Evolutionary conservation across 2,888 invertebrate species (phyloP).

Genomic region (Cremastinae sp.): DNA sequence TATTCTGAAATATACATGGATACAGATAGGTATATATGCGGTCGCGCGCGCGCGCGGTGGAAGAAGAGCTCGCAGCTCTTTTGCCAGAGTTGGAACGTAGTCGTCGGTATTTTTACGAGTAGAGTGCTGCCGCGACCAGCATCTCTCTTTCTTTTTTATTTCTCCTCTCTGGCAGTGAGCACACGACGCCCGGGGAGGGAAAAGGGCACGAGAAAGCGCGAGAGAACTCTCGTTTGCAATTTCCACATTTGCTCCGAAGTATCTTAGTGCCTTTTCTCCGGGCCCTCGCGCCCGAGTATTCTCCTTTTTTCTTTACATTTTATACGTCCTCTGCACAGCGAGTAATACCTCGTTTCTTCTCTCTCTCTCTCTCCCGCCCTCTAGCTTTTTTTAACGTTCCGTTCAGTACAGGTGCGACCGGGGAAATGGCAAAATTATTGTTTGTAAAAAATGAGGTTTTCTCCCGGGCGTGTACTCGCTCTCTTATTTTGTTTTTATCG

Average conservation of each 20-base stretch:
- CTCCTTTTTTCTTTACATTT: background rate
- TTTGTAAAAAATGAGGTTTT: background rate
- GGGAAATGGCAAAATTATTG: constrained; percentile 6
- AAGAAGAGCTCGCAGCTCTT: constrained; percentile 49
- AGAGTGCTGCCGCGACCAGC: constrained; percentile 55
- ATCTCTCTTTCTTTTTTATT: constrained; percentile 41
- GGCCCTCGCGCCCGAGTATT: background rate
- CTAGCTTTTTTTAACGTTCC: background rate
- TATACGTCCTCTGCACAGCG: background rate
- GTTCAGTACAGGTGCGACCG: background rate
- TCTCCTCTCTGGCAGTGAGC: constrained; percentile 7
- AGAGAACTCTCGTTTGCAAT: constrained; percentile 42
- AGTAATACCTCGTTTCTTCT: background rate
- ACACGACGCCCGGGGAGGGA: background rate
- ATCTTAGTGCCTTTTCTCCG: constrained; percentile 12
- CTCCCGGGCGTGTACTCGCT: background rate
- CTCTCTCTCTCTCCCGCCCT: too few relatives aligned
- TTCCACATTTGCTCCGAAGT: constrained; percentile 51
- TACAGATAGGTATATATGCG: background rate
- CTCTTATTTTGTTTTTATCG: background rate
- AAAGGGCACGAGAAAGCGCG: constrained; percentile 22
- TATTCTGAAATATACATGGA: background rate
- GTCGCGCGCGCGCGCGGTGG: constrained; percentile 31
- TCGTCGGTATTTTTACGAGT: constrained; percentile 62
- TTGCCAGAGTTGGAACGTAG: constrained; percentile 43